Evolutionary conservation across 2,797 vertebrate genomes (phyloP).

Genomic region (Poeciliopsis infans): DNA sequence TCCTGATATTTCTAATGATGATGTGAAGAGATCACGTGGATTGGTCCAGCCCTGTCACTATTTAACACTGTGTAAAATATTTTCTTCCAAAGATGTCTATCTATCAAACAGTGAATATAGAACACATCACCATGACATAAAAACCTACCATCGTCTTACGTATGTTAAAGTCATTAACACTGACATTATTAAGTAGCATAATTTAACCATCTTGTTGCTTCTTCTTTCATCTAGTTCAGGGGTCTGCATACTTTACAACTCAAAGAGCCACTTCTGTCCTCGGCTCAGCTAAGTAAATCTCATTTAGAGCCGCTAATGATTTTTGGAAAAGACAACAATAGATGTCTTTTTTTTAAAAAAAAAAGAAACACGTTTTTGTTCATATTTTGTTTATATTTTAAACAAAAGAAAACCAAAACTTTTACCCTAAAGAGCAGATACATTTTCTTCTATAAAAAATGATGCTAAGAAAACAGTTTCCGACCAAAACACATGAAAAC

Average conservation of each 20-base stretch:
- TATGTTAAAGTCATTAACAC: neutral
- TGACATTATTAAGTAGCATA: neutral
- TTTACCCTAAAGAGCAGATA: no score
- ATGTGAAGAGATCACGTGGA: neutral
- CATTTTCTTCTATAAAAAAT: no score
- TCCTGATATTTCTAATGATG: neutral
- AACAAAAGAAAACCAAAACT: no score
- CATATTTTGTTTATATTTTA: no score
- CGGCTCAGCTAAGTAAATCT: no score
- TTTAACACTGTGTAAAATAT: neutral
- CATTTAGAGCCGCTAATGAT: no score
- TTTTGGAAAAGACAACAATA: no score
- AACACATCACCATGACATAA: neutral
- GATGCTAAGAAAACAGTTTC: no score
- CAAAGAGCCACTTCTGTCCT: neutral
- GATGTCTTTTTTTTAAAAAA: no score
- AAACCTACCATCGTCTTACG: neutral
- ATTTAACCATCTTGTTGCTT: neutral
- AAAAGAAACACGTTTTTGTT: no score
- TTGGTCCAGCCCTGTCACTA: neutral
- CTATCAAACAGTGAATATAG: neutral
- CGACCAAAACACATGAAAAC: no score
- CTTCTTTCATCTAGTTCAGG: neutral
- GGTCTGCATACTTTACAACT: no score
- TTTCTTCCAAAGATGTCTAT: neutral